Evolutionary conservation across 2,113 vertebrate species (phyloP), one percentile per base, ranked within the genome.

Genomic region (Todiramphus saurophagus): DNA sequence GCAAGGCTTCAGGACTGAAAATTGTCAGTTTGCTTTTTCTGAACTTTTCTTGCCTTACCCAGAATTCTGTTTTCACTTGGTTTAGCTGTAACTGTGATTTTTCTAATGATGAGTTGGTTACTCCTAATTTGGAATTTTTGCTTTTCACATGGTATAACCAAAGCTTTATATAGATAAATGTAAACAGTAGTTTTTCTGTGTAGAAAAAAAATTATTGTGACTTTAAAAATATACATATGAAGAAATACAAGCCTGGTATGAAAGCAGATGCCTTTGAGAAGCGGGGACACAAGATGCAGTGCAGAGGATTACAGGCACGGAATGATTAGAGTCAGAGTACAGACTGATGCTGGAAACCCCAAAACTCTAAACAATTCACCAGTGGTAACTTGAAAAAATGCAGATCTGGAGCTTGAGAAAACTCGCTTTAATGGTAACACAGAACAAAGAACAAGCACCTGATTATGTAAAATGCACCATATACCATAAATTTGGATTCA

Each of bases 131-230:
- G 3, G 8, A 46, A 19, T 2, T 60, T 81, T 81, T 41, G 16
- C 3, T 51, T 70, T 73, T 37, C 0, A 0, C 35, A 35, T 20
- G 1, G 2, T 27, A 59, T 53, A 58, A 67, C 1, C 10, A 67
- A 86, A 87, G 5, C 3, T 87, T 69, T 46, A 24, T 35, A 46
- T 7, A 51, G 21, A 13, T 48, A 75, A 28, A 10, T 48, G 5
- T 25, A 86, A 62, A 15, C 6, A 33, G 4, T 16, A 67, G 4
- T 19, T 51, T 75, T 69, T 43, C 24, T 48, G 33, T 16, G 15
- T 9, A 58, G 8, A 16, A 2, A 83, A 83, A 23, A 4, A 15
- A 12, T 46, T 62, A 44, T 89, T 35, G 66, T 39, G 16, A 37
- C 6, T 31, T 10, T 56, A 31, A 30, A 76, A 83, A 86, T 37